Conservation (phyloP, 2,113 vertebrate genomes). For the Nipponia nippon region DNA sequence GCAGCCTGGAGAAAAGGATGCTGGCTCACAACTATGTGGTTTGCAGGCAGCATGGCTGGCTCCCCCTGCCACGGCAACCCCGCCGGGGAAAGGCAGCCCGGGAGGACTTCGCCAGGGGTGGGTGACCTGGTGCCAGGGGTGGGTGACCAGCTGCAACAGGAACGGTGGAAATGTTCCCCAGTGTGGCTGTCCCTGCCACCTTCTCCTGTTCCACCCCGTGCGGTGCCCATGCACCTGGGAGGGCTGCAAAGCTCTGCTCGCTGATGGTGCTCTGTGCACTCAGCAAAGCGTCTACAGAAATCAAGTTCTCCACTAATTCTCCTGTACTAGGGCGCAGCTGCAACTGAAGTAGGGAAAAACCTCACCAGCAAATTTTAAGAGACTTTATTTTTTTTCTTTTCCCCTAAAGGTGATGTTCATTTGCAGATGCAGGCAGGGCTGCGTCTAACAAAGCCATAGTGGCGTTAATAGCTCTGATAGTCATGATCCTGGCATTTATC, state of each 20-base stretch:
- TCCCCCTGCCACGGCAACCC: neutral
- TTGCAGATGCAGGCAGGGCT: neutral
- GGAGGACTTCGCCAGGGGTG: neutral
- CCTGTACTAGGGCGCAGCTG: neutral
- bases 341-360: neutral
- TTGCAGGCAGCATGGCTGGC: neutral
- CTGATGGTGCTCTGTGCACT: neutral
- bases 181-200: neutral
- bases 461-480: neutral
- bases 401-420: neutral
- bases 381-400: neutral
- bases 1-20: neutral
- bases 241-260: neutral
- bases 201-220: fast-evolving
- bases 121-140: neutral
- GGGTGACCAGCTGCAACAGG: neutral
- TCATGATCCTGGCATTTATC: neutral
- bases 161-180: neutral
- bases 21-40: fast-evolving
- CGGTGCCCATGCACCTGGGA: fast-evolving
- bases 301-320: neutral
- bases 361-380: neutral
- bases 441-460: neutral
- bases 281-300: neutral
- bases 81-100: neutral